A percentile compares a stretch with the other conserved stretches of the same genome.
Evolutionary conservation across 2,113 vertebrate species (phyloP).

Genomic region (Etia nguti): DNA sequence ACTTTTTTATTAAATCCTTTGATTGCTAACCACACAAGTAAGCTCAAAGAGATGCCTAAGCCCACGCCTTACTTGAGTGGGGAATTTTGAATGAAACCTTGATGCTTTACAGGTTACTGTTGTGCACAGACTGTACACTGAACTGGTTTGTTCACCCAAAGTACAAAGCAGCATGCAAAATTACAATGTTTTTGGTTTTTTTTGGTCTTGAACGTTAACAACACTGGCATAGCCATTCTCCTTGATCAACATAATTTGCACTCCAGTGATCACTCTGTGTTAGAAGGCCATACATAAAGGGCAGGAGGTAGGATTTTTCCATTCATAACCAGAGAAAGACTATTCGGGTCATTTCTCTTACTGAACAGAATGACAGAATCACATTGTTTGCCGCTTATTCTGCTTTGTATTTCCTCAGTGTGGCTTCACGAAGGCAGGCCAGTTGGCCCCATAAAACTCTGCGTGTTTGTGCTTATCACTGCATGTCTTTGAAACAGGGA

Average conservation of each 20-base stretch:
- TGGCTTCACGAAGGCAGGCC: not conserved
- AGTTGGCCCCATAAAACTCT: not conserved
- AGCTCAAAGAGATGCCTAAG: not conserved
- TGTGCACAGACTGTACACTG: not conserved
- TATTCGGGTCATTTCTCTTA: slow-evolving; percentile 8
- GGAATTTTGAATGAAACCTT: not conserved
- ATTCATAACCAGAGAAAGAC: not conserved
- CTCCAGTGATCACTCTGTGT: not conserved
- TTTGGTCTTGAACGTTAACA: not conserved
- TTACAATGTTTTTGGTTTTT: not conserved
- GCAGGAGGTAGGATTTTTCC: slow-evolving; percentile 2
- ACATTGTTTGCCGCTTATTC: slow-evolving; percentile 18
- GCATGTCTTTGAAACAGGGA: slow-evolving; percentile 10
- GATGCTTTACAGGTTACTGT: not conserved
- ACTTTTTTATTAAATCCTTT: not conserved
- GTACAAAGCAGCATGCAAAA: not conserved
- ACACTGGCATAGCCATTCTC: not conserved
- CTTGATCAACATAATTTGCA: not conserved
- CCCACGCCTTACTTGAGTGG: not conserved
- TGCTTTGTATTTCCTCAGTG: slow-evolving; percentile 18
- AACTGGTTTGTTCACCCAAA: not conserved
- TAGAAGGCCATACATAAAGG: not conserved
- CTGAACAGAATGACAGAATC: slow-evolving; percentile 6
- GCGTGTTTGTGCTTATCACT: slow-evolving; percentile 5
- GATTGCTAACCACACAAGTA: not conserved